Evolutionary conservation across 2,888 invertebrate genomes (phyloP), one percentile per base, ranked within the genome.

Genomic region (Allolobophora icterica): DNA sequence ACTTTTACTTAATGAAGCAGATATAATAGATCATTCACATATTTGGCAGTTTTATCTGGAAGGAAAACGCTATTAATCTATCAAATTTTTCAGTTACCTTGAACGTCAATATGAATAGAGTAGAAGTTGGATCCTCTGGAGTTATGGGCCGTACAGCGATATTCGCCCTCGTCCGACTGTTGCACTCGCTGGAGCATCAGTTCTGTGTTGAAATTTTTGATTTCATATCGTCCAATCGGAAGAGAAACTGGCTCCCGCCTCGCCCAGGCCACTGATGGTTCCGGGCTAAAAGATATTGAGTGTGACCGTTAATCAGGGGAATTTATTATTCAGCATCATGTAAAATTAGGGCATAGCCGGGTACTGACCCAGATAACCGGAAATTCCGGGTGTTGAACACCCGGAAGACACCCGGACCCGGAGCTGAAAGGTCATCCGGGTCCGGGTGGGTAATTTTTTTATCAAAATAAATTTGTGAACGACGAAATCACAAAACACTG

Each of bases 121-220:
- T 83, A n/a, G 42, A n/a, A 30, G 19, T 83, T 83, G 2, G 38
- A n/a, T 83, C 52, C 38, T n/a, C 21, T 40, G 6, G 35, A 1
- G 42, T 90, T 90, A 17, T 34, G 33, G 15, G 40, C 90, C n/a
- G 19, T 35, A 45, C 90, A 90, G 84, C 40, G 34, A 40, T 90
- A 90, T 33, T 83, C 84, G 8, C 90, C 90, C 87, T 84, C 90
- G 34, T 90, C 90, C 13, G 84, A 84, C 33, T 5, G n/a, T 33
- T 90, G 84, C 19, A 90, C 90, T 1, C 30, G 33, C 30, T 38
- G 24, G 8, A 90, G 58, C 90, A 83, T 90, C 87, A 90, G 84
- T 34, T 90, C 90, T 24, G 90, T 84, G 87, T 90, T 90, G 90
- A 15, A 83, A 24, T 38, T 90, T 30, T 34, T 84, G 19, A 84